phyloP scores from a whole-genome alignment of 2,888 invertebrate genomes.

The Cephus sareptanus region DNA sequence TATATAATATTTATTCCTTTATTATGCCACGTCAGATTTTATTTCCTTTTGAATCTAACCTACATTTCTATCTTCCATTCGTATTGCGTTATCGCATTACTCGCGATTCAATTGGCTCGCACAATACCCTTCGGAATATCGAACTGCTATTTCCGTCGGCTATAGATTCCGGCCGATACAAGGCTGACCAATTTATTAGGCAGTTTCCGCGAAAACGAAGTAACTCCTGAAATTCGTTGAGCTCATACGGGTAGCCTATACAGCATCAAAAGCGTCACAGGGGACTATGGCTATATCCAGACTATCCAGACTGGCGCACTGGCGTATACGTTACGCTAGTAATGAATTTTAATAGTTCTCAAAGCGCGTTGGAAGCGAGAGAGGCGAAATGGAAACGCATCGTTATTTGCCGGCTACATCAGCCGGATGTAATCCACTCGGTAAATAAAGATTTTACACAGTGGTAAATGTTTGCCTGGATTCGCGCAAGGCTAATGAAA shows the following conservation, averaged over 20 bases:
- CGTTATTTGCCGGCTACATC: not conserved
- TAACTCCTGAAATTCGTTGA: not conserved
- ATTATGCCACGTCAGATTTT: not conserved
- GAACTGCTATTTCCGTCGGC: not conserved
- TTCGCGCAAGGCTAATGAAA: constrained; percentile 23
- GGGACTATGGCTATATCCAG: not conserved
- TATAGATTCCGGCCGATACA: not conserved
- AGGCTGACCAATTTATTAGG: not conserved
- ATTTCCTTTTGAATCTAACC: not conserved
- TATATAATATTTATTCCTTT: not conserved
- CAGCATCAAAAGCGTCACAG: not conserved
- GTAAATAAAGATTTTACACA: constrained; percentile 35
- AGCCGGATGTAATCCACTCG: constrained; percentile 31
- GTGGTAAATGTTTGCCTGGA: constrained; percentile 24
- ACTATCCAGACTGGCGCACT: not conserved
- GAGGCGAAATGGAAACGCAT: not conserved
- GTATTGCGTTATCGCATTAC: not conserved
- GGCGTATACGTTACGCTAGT: not conserved
- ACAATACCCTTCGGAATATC: not conserved
- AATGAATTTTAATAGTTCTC: constrained; percentile 7
- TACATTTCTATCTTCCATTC: not conserved
- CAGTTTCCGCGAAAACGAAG: not conserved
- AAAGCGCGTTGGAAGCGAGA: not conserved
- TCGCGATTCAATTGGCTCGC: not conserved
- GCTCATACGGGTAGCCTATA: not conserved